Percentiles rank a stretch among this genome's conserved stretches.
phyloP scores from a whole-genome alignment of 2,113 vertebrate species.

The Oryzias javanicus region DNA sequence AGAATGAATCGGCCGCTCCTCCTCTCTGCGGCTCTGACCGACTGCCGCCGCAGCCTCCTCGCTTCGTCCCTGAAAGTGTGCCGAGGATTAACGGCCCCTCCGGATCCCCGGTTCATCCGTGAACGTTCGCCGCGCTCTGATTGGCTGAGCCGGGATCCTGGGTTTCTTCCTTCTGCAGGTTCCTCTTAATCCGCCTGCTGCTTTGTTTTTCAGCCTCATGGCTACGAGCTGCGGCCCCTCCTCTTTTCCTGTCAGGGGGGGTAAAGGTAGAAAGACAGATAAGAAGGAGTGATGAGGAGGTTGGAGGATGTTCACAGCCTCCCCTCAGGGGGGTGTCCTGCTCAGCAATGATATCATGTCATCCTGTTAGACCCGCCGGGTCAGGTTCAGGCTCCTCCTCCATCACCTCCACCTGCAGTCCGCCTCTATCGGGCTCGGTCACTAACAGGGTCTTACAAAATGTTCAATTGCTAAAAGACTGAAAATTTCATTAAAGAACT shows the following conservation, averaged over 20 bases:
- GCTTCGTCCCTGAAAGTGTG: neutral
- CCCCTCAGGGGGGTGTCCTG: neutral
- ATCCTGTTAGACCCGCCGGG: neutral
- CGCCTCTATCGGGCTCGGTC: neutral
- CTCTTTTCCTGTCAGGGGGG: constrained; percentile 3
- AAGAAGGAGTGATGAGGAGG: neutral
- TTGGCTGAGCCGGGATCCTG: neutral
- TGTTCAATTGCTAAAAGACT: too few species aligned
- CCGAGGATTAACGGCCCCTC: constrained; percentile 19
- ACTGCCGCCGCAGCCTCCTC: too few species aligned
- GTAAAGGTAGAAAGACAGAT: neutral
- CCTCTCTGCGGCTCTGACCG: too few species aligned
- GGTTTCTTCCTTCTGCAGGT: neutral
- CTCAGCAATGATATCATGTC: neutral
- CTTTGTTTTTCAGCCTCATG: neutral
- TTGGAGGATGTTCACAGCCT: neutral
- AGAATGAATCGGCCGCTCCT: too few species aligned
- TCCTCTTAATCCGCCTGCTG: neutral
- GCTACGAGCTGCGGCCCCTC: neutral
- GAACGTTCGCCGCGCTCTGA: neutral
- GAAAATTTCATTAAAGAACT: too few species aligned
- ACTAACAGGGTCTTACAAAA: neutral
- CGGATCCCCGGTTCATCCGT: constrained; percentile 2
- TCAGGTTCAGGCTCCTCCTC: too few species aligned
- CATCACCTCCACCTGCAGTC: too few species aligned